Conservation (phyloP, 2,888 invertebrate genomes). For the Cactoblastis cactorum region DNA sequence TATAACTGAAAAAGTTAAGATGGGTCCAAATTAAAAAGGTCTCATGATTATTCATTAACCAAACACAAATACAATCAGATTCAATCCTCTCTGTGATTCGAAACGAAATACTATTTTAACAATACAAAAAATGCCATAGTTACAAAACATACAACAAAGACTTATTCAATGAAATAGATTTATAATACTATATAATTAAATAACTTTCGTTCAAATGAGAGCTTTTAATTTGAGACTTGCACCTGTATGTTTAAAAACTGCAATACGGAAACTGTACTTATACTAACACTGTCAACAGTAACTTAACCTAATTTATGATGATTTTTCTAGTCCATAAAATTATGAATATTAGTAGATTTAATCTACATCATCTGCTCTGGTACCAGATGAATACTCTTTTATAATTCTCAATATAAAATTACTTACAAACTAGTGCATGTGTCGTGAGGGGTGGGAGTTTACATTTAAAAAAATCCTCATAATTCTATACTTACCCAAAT, state of each 20-base stretch:
- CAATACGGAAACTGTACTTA: conserved; percentile 36
- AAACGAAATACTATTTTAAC: conserved; percentile 36
- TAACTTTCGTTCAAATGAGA: conserved; percentile 29
- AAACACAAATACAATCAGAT: conserved; percentile 53
- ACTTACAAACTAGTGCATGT: conserved; percentile 44
- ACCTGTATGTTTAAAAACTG: conserved; percentile 43
- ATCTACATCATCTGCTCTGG: conserved; percentile 52
- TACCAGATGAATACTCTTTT: conserved; percentile 39
- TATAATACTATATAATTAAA: conserved; percentile 26
- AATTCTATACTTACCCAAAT: conserved; percentile 53
- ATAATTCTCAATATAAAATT: conserved; percentile 44
- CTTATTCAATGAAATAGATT: conserved; percentile 27
- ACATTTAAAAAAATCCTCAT: conserved; percentile 34
- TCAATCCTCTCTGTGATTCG: conserved; percentile 55
- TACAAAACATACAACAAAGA: conserved; percentile 15
- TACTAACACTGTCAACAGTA: conserved; percentile 41
- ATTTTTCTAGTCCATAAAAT: conserved; percentile 47
- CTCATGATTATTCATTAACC: conserved; percentile 51
- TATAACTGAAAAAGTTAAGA: conserved; percentile 46
- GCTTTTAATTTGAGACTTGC: conserved; percentile 63
- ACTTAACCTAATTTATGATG: conserved; percentile 54
- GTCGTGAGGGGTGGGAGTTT: conserved; percentile 47
- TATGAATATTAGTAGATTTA: conserved; percentile 62
- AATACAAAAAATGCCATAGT: conserved; percentile 30
- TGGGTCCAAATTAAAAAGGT: conserved; percentile 53